A percentile compares a stretch with the other conserved stretches of the same genome.
Conservation (phyloP, 2,888 invertebrate genomes). For the Cerastoderma edule region DNA sequence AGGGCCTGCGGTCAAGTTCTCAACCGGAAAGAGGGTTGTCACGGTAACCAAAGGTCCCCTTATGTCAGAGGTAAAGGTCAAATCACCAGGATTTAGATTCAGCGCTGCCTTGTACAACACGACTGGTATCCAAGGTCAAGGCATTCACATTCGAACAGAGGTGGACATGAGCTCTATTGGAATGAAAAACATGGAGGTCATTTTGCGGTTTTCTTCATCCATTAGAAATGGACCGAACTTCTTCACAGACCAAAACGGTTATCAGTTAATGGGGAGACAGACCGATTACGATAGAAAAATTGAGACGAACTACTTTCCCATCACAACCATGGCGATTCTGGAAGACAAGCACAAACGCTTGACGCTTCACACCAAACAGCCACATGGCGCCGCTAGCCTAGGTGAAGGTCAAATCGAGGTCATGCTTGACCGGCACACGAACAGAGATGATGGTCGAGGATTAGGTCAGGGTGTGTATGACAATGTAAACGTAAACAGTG, state of each 20-base stretch:
- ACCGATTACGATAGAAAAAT: conserved; percentile 67
- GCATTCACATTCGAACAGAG: conserved; percentile 70
- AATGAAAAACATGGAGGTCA: conserved; percentile 76
- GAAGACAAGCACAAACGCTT: conserved; percentile 76
- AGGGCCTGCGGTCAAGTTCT: conserved; percentile 67
- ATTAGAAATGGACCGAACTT: conserved; percentile 69
- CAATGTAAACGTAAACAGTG: conserved; percentile 71
- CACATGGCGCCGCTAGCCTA: conserved; percentile 80
- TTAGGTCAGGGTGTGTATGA: conserved; percentile 80
- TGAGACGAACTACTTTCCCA: conserved; percentile 82
- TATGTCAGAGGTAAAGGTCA: conserved; percentile 92
- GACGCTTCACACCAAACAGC: conserved; percentile 77
- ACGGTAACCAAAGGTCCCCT: conserved; percentile 94
- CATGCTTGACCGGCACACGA: conserved; percentile 80
- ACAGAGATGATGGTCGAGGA: conserved; percentile 80
- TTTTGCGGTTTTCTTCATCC: conserved; percentile 77
- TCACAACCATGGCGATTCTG: conserved; percentile 76
- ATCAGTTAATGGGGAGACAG: conserved; percentile 75
- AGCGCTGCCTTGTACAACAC: conserved; percentile 69
- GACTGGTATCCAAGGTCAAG: conserved; percentile 64
- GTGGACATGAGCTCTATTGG: conserved; percentile 64
- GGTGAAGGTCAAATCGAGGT: conserved; percentile 78
- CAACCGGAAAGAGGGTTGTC: conserved; percentile 85
- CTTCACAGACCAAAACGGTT: conserved; percentile 82
- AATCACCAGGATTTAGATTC: conserved; percentile 79